Percentiles rank a stretch among this genome's conserved stretches.
Evolutionary conservation across 2,113 vertebrate genomes (phyloP).

Genomic region (Lepus americanus): DNA sequence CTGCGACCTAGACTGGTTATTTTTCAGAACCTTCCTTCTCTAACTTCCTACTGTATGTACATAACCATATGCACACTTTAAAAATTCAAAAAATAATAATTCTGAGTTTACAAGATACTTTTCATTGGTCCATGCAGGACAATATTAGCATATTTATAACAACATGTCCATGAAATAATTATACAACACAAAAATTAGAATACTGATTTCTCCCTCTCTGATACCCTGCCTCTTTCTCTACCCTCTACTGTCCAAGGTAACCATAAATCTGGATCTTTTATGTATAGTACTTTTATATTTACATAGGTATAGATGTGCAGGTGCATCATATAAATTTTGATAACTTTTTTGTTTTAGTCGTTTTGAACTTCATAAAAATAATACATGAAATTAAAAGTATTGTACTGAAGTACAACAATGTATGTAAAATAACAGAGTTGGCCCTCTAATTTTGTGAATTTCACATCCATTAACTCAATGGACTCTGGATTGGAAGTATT

Average conservation of each 20-base stretch:
- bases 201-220: not conserved
- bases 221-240: not conserved
- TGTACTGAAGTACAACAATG: not conserved
- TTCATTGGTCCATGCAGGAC: not conserved
- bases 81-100: not conserved
- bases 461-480: too few species aligned
- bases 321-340: not conserved
- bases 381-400: not conserved
- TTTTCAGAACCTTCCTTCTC: not conserved
- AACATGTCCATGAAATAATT: slow-evolving; percentile 10
- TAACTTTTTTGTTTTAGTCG: not conserved
- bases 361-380: slow-evolving; percentile 44
- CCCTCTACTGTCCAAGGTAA: not conserved
- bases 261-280: not conserved
- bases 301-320: not conserved
- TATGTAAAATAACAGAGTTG: not conserved
- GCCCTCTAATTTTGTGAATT: too few species aligned
- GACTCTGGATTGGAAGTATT: too few species aligned
- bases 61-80: not conserved
- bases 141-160: not conserved
- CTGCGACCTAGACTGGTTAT: not conserved
- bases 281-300: not conserved
- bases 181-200: not conserved
- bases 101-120: not conserved
- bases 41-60: not conserved